Evolutionary conservation across 2,888 invertebrate genomes (phyloP).

Genomic region (Meteorus cinctellus): DNA sequence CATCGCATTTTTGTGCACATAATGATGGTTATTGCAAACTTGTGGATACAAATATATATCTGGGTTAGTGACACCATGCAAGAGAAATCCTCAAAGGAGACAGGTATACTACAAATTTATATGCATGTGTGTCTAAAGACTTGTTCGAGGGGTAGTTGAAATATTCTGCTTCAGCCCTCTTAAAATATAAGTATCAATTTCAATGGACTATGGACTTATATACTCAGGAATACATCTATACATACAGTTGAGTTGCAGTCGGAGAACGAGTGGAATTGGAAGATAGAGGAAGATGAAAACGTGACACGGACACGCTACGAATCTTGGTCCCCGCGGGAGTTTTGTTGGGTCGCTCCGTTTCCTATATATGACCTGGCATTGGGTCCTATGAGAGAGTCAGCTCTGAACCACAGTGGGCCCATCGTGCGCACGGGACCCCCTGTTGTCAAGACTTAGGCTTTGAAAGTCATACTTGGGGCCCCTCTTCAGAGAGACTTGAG

Average conservation of each 20-base stretch:
- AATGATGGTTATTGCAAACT: constrained; percentile 37
- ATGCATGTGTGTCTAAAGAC: background rate
- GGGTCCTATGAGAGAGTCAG: background rate
- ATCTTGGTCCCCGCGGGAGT: constrained; percentile 46
- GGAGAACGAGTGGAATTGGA: constrained; percentile 44
- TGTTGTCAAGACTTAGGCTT: constrained; percentile 64
- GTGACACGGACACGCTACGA: constrained; percentile 56
- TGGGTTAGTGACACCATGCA: constrained; percentile 46
- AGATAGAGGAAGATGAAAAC: constrained; percentile 54
- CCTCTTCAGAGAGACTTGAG: constrained; percentile 45
- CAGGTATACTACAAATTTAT: constrained; percentile 22
- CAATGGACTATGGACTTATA: constrained; percentile 56
- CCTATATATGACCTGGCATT: constrained; percentile 19
- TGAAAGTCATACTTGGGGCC: constrained; percentile 66
- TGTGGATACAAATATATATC: constrained; percentile 39
- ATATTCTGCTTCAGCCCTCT: constrained; percentile 15
- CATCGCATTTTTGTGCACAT: background rate
- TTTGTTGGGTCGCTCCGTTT: constrained; percentile 12
- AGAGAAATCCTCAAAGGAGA: constrained; percentile 18
- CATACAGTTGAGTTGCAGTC: constrained; percentile 20
- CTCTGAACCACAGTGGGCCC: constrained; percentile 45
- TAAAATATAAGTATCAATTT: constrained; percentile 64
- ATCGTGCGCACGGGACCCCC: constrained; percentile 61
- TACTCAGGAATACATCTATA: background rate
- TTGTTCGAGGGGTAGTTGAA: constrained; percentile 27